Evolutionary conservation across 2,888 invertebrate species (phyloP).

Genomic region (Schizaphis graminum): DNA sequence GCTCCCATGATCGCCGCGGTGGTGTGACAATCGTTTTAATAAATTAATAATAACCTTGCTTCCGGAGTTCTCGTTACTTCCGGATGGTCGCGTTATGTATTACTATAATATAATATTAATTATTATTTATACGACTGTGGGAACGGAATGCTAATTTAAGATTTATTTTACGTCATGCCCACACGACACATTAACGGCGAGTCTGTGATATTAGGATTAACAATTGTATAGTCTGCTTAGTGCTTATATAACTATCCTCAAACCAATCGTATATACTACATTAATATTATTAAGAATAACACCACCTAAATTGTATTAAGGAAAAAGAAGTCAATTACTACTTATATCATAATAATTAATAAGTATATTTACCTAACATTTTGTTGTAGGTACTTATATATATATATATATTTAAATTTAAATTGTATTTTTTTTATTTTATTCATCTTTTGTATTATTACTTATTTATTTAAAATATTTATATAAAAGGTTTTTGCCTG

Average conservation of each 20-base stretch:
- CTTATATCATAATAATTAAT: no score
- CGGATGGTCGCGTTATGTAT: not conserved
- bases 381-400: no score
- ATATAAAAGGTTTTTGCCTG: not conserved
- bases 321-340: no score
- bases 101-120: not conserved
- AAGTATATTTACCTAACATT: no score
- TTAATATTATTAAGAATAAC: not conserved
- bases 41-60: not conserved
- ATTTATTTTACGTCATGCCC: not conserved
- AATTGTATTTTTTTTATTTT: not conserved
- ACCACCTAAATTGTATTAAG: not conserved
- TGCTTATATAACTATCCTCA: not conserved
- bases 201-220: slow-evolving; percentile 14
- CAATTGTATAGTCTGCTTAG: not conserved
- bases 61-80: not conserved
- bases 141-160: not conserved
- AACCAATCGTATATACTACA: not conserved
- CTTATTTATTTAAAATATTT: not conserved
- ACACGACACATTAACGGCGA: not conserved
- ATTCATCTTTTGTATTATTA: slow-evolving; percentile 1
- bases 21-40: not conserved
- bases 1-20: not conserved
- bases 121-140: not conserved
- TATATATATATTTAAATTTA: no score